Percentiles rank a stretch among this genome's conserved stretches.
phyloP scores from a whole-genome alignment of 2,113 vertebrate genomes.

The Petaurus breviceps region DNA sequence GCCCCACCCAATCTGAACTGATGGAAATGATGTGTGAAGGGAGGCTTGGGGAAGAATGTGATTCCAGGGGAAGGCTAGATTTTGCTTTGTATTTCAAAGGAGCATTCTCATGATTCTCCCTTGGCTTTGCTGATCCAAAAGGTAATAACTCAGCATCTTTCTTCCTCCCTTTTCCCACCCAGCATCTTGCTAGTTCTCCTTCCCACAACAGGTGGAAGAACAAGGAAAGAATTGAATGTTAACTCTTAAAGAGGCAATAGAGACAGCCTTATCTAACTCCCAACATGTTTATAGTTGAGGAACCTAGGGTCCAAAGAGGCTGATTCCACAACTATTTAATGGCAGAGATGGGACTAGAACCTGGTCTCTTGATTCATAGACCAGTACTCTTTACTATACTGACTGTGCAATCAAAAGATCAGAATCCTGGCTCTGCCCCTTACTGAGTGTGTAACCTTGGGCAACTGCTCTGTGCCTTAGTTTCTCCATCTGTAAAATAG shows the following conservation, averaged over 20 bases:
- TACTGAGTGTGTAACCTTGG: neutral
- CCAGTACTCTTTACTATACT: neutral
- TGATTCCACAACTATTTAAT: neutral
- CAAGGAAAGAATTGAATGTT: neutral
- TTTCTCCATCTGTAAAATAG: neutral
- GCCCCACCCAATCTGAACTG: neutral
- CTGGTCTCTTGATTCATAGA: neutral
- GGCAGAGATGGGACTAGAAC: neutral
- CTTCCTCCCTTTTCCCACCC: neutral
- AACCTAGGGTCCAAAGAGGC: neutral
- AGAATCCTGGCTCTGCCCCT: neutral
- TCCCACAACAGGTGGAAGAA: conserved; percentile 28
- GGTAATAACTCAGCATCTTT: neutral
- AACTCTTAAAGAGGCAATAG: neutral
- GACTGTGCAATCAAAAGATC: neutral
- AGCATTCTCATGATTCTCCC: neutral
- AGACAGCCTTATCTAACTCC: neutral
- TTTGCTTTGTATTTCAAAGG: neutral
- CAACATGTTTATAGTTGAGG: neutral
- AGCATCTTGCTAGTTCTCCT: neutral
- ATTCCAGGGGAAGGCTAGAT: accelerated
- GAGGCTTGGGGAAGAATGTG: neutral
- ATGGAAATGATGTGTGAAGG: conserved; percentile 60
- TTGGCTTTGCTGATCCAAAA: neutral
- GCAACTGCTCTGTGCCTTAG: neutral